Evolutionary conservation across 2,888 invertebrate species (phyloP), one percentile per base, ranked within the genome.

Genomic region (Disparrhopalites patrizii): DNA sequence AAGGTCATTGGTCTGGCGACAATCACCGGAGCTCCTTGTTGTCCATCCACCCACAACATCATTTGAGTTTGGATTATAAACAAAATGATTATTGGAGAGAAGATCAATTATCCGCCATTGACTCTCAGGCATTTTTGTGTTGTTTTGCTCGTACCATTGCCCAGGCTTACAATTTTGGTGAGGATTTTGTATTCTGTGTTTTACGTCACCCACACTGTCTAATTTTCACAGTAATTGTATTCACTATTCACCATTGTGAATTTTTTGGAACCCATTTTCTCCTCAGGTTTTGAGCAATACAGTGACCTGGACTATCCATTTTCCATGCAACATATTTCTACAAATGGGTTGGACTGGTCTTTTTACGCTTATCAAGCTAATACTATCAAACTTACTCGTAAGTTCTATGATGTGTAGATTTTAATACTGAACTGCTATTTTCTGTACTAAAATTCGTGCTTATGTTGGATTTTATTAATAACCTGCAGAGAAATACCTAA

Each of bases 311-410:
- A 91, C 0, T 94, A 95, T 78, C 98, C 99, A 0, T 79, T 97
- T 64, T 86, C 88, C 0, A 89, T 91, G 3, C 97, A 98, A 83
- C 87, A 90, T 18, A 82, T 94, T 15, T 83, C 96, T 40, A 92
- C 94, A 0, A 89, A 98, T 80, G 97, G 98, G 0, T 85, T 89
- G 72, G 78, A 84, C 3, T 94, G 91, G 87, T 89, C 90, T 0
- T 89, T 97, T 72, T 91, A 88, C 77, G 84, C 87, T 15, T 98
- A 96, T 78, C 98, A 99, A 79, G 80, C 99, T 65, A 99, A 99
- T 78, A 96, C 94, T 0, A 68, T 73, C 15, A 54, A 62, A 30
- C 43, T 74, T 33, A 66, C 67, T 18, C 20, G 73, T 74, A 71
- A 68, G 73, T 55, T 36, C 15, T 15, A 7, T n/a, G n/a, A n/a